A percentile compares a stretch with the other conserved stretches of the same genome.
Conservation (phyloP, 2,113 vertebrate genomes). For the Butorides virescens region DNA sequence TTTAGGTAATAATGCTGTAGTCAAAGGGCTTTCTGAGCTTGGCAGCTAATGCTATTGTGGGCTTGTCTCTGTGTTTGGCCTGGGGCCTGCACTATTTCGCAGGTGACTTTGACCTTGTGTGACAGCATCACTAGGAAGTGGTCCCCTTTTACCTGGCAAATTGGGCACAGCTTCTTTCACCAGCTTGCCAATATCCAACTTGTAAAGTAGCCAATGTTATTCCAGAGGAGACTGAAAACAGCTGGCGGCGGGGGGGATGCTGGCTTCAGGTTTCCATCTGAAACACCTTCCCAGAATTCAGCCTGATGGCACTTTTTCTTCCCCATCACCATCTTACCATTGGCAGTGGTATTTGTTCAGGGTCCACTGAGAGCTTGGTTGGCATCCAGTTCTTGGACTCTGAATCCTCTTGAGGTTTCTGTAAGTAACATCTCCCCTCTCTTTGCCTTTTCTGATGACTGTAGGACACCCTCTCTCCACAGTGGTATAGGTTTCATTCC, state of each 20-base stretch:
- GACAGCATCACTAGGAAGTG: background rate
- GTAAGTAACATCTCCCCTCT: background rate
- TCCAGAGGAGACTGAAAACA: background rate
- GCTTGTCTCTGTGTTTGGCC: background rate
- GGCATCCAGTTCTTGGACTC: background rate
- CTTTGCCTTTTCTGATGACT: background rate
- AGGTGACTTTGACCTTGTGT: background rate
- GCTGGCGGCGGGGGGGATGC: background rate
- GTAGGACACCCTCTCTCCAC: background rate
- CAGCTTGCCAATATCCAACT: background rate
- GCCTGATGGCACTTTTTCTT: background rate
- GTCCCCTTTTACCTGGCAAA: background rate
- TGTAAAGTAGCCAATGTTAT: background rate
- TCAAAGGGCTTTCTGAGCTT: constrained; percentile 15
- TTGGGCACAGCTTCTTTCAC: background rate
- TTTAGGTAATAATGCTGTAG: background rate
- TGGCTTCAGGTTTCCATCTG: background rate
- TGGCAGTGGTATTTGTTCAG: background rate
- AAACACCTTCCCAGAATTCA: background rate
- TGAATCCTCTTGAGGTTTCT: background rate
- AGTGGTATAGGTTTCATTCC: background rate
- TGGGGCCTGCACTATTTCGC: background rate
- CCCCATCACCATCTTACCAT: no score
- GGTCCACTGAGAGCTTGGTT: background rate
- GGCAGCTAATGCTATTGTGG: background rate